These are phyloP conservation scores for Psittacus erithacus DNA, from an alignment of 2,113 vertebrate species.

Conservation along the genomic window DNA sequence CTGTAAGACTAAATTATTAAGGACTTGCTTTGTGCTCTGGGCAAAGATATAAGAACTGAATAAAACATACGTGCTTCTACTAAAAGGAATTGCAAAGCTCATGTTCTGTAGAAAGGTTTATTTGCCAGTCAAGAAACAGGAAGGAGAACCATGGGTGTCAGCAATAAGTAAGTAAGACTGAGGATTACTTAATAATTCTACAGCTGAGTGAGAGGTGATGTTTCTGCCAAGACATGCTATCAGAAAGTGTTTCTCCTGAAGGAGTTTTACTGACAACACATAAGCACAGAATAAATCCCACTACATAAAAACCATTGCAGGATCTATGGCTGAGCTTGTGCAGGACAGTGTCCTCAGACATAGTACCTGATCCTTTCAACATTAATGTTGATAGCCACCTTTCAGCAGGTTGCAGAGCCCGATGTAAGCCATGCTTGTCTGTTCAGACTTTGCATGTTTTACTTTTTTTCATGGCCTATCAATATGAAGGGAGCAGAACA, in stretches of 20 bases:
- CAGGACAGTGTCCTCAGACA: not conserved
- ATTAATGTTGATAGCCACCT: not conserved
- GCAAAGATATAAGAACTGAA: slow-evolving; percentile 71
- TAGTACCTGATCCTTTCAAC: not conserved
- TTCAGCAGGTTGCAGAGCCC: not conserved
- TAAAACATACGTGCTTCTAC: slow-evolving; percentile 66
- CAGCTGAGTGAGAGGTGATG: slow-evolving; percentile 17
- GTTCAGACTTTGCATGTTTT: not conserved
- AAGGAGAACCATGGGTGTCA: slow-evolving; percentile 18
- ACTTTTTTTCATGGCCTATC: not conserved
- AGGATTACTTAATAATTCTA: slow-evolving; percentile 22
- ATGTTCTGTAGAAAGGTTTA: slow-evolving; percentile 45
- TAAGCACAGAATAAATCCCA: not conserved
- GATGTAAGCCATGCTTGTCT: not conserved
- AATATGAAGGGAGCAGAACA: not conserved
- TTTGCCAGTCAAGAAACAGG: slow-evolving; percentile 47
- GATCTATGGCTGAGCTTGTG: not conserved
- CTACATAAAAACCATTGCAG: not conserved
- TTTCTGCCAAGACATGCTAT: not conserved
- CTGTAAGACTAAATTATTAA: slow-evolving; percentile 73
- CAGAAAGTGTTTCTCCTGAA: not conserved
- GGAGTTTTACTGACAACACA: not conserved
- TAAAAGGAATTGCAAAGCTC: slow-evolving; percentile 48
- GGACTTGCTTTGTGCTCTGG: slow-evolving; percentile 57
- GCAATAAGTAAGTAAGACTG: slow-evolving; percentile 20